Base-by-base conservation (phyloP, 2,797 vertebrate species). In the Phalloptychus januarius region DNA sequence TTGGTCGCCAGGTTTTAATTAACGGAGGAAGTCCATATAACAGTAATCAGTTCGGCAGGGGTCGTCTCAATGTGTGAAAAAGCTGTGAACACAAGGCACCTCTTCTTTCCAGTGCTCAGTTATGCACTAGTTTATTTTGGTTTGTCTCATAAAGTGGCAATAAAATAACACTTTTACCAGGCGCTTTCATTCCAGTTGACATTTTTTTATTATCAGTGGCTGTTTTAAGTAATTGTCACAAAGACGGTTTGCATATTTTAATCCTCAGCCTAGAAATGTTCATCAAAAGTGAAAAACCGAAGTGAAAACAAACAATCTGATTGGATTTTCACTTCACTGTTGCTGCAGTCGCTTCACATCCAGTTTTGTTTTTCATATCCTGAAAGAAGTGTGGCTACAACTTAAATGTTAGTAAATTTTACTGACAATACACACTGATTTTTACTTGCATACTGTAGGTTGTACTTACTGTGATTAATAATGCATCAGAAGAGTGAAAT, bases 311-410 rank as follows among this genome's bases (percentile, higher is more conserved):
- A 54, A 40, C 2, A n/a, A 56, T 45, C 6, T 40, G 13, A 46
- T 63, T 16, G 48, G 25, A 16, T 71, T 87, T 79, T 82, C 36
- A 54, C 56, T 67, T 77, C 61, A 50, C 33, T 45, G 76, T 45
- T 63, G 12, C 56, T 46, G n/a, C 7, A 46, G 46, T 56, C 36
- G 13, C n/a, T 80, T 77, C 67, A 70, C 25, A 70, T 70, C 67
- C 23, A 28, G 23, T 70, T 70, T 44, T 70, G 40, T 42, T 44
- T 69, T 69, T 69, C 40, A 70, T 42, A 28, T 70, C 40, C 67
- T 45, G 40, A 70, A 70, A 44, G 13, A 45, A 2, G 25, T n/a
- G 67, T 44, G 23, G 11, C 25, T n/a, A 0, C 28, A 3, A 8
- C 40, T 42, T 45, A n/a, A 40, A 42, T 42, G 65, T n/a, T 1